Conservation (phyloP, 2,888 invertebrate genomes). For the Caenorhabditis virilis region DNA sequence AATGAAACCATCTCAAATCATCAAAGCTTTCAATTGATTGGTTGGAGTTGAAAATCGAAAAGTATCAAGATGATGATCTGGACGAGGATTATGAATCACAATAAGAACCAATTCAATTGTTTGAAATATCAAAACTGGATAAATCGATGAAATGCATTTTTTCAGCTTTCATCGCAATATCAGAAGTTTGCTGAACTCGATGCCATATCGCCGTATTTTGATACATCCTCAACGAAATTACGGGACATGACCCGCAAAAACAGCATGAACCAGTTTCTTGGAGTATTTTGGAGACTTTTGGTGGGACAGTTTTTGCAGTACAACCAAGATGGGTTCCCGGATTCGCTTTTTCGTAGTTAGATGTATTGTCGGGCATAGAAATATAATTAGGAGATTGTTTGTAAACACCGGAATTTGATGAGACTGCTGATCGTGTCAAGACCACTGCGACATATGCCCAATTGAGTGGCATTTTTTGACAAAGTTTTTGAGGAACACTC, state of each 20-base stretch:
- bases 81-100: too few species aligned
- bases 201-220: slow-evolving; percentile 95
- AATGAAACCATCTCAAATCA: too few species aligned
- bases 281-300: slow-evolving; percentile 79
- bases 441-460: slow-evolving; percentile 83
- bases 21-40: too few species aligned
- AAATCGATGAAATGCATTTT: too few species aligned
- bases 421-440: slow-evolving; percentile 39
- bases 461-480: slow-evolving; percentile 93
- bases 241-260: slow-evolving; percentile 75
- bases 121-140: too few species aligned
- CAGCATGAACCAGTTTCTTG: slow-evolving; percentile 87
- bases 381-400: slow-evolving; percentile 54
- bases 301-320: slow-evolving; percentile 80
- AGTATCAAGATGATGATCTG: too few species aligned
- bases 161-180: too few species aligned
- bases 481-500: slow-evolving; percentile 94
- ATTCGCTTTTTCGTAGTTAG: slow-evolving; percentile 97
- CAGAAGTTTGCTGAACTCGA: slow-evolving; percentile 87
- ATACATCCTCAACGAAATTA: slow-evolving; percentile 94
- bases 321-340: slow-evolving; percentile 91
- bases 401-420: slow-evolving; percentile 42
- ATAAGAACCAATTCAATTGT: too few species aligned
- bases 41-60: too few species aligned
- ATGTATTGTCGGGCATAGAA: slow-evolving; percentile 88